phyloP scores from a whole-genome alignment of 2,888 invertebrate genomes.

The Ochlodes sylvanus region DNA sequence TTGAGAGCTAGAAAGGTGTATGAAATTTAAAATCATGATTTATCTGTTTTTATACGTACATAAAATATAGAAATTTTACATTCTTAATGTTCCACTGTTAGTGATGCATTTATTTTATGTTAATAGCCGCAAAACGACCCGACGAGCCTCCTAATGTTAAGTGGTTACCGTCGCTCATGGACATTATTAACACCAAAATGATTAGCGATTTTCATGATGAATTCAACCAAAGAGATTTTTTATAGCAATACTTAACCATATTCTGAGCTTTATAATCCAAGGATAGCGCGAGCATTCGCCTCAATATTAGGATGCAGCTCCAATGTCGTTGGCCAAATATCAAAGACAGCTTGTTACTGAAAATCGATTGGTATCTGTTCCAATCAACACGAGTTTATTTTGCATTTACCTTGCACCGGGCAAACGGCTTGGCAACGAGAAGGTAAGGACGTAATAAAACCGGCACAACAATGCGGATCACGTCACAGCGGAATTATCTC shows the following conservation, averaged over 20 bases:
- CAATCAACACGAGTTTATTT: conserved; percentile 62
- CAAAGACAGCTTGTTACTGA: conserved; percentile 32
- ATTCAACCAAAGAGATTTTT: too few species aligned
- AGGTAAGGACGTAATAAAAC: conserved; percentile 66
- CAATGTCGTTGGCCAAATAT: not conserved
- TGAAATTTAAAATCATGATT: conserved; percentile 3
- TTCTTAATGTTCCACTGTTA: too few species aligned
- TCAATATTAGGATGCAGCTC: not conserved
- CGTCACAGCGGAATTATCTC: conserved; percentile 80
- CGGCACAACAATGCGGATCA: conserved; percentile 78
- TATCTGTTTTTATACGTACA: not conserved
- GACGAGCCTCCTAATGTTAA: too few species aligned
- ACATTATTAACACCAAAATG: too few species aligned
- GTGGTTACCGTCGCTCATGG: too few species aligned
- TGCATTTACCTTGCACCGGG: conserved; percentile 70
- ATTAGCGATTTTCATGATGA: too few species aligned
- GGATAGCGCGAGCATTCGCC: not conserved
- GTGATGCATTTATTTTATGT: too few species aligned
- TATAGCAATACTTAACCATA: too few species aligned
- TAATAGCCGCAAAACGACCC: too few species aligned
- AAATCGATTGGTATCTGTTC: conserved; percentile 46
- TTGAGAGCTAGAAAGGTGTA: conserved; percentile 42
- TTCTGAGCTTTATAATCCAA: too few species aligned
- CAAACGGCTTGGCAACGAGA: conserved; percentile 38
- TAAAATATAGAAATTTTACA: too few species aligned